Evolutionary conservation across 2,888 invertebrate species (phyloP).

Genomic region (Drosophila paranaensis): DNA sequence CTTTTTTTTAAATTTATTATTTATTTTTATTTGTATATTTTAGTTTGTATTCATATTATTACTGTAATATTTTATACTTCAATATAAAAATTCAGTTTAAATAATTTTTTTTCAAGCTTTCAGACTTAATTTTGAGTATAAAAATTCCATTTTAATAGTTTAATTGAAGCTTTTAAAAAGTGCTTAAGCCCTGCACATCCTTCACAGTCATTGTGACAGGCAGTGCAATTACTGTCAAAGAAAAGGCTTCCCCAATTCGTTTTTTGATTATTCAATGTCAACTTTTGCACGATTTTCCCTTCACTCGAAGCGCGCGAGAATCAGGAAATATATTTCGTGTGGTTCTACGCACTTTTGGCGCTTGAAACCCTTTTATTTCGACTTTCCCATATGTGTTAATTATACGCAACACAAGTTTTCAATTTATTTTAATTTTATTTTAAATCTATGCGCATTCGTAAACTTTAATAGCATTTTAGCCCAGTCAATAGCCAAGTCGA

Average conservation of each 20-base stretch:
- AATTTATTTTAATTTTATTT: slow-evolving; percentile 58
- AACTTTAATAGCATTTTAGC: slow-evolving; percentile 26
- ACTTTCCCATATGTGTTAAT: slow-evolving; percentile 26
- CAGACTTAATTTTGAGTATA: no score
- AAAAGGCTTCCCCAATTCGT: not conserved
- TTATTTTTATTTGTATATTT: no score
- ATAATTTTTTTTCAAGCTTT: no score
- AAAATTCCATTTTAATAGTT: no score
- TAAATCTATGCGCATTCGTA: slow-evolving; percentile 63
- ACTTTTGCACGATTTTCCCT: not conserved
- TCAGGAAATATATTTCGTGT: slow-evolving; percentile 10
- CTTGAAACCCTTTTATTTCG: slow-evolving; percentile 22
- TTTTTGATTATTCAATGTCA: not conserved
- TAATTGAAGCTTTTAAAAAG: no score
- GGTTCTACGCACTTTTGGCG: not conserved
- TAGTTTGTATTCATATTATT: no score
- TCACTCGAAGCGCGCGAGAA: slow-evolving; percentile 4
- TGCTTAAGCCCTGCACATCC: not conserved
- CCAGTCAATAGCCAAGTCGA: slow-evolving; percentile 9
- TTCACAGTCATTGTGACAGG: not conserved
- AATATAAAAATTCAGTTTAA: no score
- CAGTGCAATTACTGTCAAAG: not conserved
- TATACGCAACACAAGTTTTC: slow-evolving; percentile 40
- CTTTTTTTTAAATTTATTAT: no score
- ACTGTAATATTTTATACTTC: no score